Conservation (phyloP, 2,888 invertebrate species). For the Lepidochrysops patricia region DNA sequence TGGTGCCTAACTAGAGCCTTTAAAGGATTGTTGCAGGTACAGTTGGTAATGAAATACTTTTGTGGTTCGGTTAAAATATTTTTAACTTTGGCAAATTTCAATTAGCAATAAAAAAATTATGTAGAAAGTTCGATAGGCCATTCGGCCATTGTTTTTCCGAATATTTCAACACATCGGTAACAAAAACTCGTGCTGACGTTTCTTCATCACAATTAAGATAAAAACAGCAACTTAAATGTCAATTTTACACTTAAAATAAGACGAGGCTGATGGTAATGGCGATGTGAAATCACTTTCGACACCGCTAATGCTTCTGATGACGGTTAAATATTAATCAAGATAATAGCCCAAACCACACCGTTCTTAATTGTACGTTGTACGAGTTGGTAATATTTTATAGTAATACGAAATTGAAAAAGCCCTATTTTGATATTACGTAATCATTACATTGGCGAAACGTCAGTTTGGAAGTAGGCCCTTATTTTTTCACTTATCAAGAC, state of each 20-base stretch:
- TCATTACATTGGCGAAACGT: no score
- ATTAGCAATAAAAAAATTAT: no score
- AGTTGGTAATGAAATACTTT: no score
- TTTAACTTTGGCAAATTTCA: no score
- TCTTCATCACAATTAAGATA: neutral
- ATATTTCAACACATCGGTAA: neutral
- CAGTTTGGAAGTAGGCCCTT: no score
- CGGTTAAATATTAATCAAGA: neutral
- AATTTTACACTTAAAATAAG: neutral
- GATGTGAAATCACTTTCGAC: constrained; percentile 1
- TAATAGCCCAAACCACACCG: neutral
- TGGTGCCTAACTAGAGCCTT: neutral
- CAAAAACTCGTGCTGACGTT: neutral
- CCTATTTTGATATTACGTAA: no score
- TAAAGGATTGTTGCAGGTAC: neutral
- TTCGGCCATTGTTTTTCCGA: neutral
- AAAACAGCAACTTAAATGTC: neutral
- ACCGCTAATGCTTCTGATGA: neutral
- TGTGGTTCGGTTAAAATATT: no score
- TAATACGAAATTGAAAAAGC: no score
- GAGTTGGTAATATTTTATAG: no score
- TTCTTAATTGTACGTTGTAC: neutral
- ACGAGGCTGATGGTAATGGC: neutral
- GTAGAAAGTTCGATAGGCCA: no score
- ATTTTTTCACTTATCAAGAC: no score